These are phyloP conservation scores for Zaprionus kolodkinae DNA, from an alignment of 1,140 invertebrate genomes.

Conservation along the genomic window DNA sequence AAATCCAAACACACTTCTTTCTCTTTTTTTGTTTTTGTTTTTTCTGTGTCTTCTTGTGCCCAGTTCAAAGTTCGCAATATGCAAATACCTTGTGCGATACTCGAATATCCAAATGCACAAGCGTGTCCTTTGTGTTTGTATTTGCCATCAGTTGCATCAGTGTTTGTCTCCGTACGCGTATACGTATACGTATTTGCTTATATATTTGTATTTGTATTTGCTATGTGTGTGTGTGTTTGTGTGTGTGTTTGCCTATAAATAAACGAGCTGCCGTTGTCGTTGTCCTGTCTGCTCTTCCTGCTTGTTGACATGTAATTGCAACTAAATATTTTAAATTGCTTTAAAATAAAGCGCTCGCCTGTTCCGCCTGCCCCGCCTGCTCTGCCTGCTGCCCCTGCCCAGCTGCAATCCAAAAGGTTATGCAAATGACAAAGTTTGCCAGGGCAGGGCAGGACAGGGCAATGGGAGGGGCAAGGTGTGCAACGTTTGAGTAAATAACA, in stretches of 20 bases:
- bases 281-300: slow-evolving; percentile 41
- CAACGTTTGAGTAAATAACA: slow-evolving; percentile 81
- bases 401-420: slow-evolving; percentile 58
- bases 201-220: slow-evolving; percentile 15
- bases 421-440: slow-evolving; percentile 78
- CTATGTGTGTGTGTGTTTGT: neutral
- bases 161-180: slow-evolving; percentile 2
- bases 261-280: slow-evolving; percentile 55
- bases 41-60: neutral
- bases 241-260: slow-evolving; percentile 62
- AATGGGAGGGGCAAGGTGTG: slow-evolving; percentile 45
- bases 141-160: slow-evolving; percentile 14
- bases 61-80: slow-evolving; percentile 41
- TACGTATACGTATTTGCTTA: slow-evolving; percentile 16
- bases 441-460: slow-evolving; percentile 34
- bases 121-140: slow-evolving; percentile 28
- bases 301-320: slow-evolving; percentile 83
- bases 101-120: slow-evolving; percentile 35
- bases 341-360: slow-evolving; percentile 73
- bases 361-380: neutral
- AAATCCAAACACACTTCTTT: neutral
- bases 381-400: neutral
- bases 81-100: slow-evolving; percentile 24
- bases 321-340: slow-evolving; percentile 83
- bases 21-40: slow-evolving; percentile 6